Evolutionary conservation across 2,888 invertebrate genomes (phyloP), one percentile per base, ranked within the genome.

Genomic region (Chymomyza procnemis): DNA sequence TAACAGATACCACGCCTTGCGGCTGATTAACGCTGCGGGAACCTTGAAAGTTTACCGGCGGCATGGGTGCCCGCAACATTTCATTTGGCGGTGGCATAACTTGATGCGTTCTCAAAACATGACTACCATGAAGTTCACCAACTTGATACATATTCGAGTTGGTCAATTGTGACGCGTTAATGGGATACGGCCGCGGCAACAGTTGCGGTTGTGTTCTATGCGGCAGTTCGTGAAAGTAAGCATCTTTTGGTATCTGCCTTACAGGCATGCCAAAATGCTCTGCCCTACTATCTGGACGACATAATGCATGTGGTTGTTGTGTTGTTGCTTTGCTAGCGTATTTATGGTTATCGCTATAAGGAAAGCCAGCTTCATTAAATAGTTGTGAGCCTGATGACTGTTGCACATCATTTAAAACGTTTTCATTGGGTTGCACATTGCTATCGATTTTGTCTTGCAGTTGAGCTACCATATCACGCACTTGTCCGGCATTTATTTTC

Each of bases 211-310:
- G 62, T 19, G 78, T 26, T 58, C 92, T 90, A 84, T 93, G 93
- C 0, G 93, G 92, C 47, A 93, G 91, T 66, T 93, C 93, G 76
- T 93, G 93, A 78, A 93, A 93, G 82, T 93, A 93, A 1, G 93
- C 93, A 88, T 93, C 93, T 90, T 93, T 93, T 12, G 93, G 93
- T 61, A 93, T 91, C 80, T 92, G 90, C 91, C 81, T 69, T 19
- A 68, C 73, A 19, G 77, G 55, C 22, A 71, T 62, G 1, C 59
- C 70, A 12, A 74, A 72, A 16, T 73, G 75, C 4, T 62, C 3
- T 18, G 18, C 18, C 16, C 34, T 41, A 12, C 34, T 41, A 5
- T 12, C 34, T 12, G 34, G 34, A 12, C 34, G 9, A 41, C 9
- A 41, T 41, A 41, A 41, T 3, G 3, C 1, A 34, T 34, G 9